These are phyloP conservation scores for Pseudochirops corinnae DNA, from an alignment of 2,797 vertebrate species.

Conservation along the genomic window DNA sequence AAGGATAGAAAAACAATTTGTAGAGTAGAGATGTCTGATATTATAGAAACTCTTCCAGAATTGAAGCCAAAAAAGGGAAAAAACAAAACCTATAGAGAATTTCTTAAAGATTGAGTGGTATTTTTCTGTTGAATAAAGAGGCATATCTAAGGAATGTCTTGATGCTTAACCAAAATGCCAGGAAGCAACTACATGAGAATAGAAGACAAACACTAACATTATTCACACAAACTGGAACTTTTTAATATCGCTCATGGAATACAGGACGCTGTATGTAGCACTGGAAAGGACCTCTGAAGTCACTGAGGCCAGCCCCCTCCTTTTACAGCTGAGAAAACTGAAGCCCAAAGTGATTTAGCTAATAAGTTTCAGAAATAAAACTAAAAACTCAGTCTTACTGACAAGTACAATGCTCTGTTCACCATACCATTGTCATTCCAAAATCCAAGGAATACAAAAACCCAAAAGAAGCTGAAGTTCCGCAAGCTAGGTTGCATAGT, in stretches of 20 bases:
- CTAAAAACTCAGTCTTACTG: background rate
- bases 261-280: background rate
- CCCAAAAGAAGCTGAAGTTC: background rate
- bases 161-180: background rate
- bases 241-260: background rate
- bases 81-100: background rate
- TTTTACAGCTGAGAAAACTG: slow-evolving; percentile 52
- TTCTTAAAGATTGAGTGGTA: background rate
- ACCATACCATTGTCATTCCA: background rate
- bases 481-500: background rate
- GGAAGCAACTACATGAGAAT: background rate
- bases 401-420: background rate
- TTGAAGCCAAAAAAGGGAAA: background rate
- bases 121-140: background rate
- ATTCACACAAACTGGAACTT: background rate
- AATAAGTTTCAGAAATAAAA: background rate
- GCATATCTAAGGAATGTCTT: background rate
- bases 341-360: slow-evolving; percentile 27
- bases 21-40: background rate
- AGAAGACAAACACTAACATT: background rate
- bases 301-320: background rate
- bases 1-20: background rate
- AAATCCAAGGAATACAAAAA: background rate
- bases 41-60: background rate
- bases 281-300: background rate